phyloP scores from a whole-genome alignment of 1,140 invertebrate species.

The Tetranychus cinnabarinus region DNA sequence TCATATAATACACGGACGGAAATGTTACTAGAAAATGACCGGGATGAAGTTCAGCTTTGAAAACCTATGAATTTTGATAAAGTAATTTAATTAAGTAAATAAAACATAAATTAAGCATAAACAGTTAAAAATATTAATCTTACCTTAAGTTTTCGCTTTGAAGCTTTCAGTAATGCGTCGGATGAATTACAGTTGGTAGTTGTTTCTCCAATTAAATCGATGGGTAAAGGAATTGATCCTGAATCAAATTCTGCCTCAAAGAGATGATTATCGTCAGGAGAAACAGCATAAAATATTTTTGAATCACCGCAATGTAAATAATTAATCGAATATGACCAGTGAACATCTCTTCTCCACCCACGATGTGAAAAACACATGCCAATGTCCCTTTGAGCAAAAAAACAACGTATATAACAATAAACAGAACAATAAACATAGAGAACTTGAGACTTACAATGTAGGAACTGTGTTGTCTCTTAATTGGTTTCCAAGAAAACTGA shows the following conservation, averaged over 20 bases:
- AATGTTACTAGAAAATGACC: constrained; percentile 99
- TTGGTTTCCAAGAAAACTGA: not conserved
- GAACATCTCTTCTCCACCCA: constrained; percentile 99
- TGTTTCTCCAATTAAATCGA: constrained; percentile 86
- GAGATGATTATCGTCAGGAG: constrained; percentile 62
- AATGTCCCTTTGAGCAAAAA: constrained; percentile 32
- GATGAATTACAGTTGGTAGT: constrained; percentile 93
- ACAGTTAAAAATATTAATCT: not conserved
- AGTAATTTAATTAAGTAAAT: not conserved
- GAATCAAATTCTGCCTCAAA: constrained; percentile 93
- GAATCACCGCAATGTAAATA: constrained; percentile 85
- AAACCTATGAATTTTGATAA: constrained; percentile 24
- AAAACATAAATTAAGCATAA: not conserved
- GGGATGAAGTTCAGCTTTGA: constrained; percentile 74
- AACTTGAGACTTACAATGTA: not conserved
- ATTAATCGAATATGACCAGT: constrained; percentile 99
- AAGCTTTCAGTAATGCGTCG: constrained; percentile 40
- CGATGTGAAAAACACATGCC: constrained; percentile 99
- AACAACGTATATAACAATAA: not conserved
- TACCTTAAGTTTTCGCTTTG: not conserved
- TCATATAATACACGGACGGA: constrained; percentile 93
- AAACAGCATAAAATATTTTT: constrained; percentile 83
- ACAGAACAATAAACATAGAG: not conserved
- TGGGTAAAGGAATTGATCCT: constrained; percentile 76
- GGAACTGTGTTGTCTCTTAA: not conserved